phyloP scores from a whole-genome alignment of 1,140 invertebrate species.

The Vollenhovia emeryi region DNA sequence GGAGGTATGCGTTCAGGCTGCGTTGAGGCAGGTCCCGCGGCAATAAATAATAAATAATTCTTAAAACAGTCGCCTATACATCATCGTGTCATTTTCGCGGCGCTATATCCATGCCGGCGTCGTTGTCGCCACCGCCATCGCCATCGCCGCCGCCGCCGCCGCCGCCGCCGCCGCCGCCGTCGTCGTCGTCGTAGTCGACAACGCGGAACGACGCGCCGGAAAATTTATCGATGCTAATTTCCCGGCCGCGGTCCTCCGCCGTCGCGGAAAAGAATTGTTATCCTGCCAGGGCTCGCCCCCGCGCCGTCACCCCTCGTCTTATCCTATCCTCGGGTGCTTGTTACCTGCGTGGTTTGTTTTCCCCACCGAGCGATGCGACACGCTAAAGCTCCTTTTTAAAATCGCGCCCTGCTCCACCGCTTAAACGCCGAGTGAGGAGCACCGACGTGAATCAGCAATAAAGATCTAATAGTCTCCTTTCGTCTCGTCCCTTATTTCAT shows the following conservation, averaged over 20 bases:
- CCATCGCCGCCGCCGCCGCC: slow-evolving; percentile 35
- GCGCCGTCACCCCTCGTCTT: slow-evolving; percentile 54
- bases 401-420: slow-evolving; percentile 49
- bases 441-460: slow-evolving; percentile 50
- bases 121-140: slow-evolving; percentile 33
- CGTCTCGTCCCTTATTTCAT: not conserved
- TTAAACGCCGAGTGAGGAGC: slow-evolving; percentile 69
- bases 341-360: slow-evolving; percentile 61
- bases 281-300: slow-evolving; percentile 67
- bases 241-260: slow-evolving; percentile 79
- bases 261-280: slow-evolving; percentile 80
- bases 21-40: slow-evolving; percentile 40
- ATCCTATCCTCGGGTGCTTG: slow-evolving; percentile 60
- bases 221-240: slow-evolving; percentile 86
- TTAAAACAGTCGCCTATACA: slow-evolving; percentile 84
- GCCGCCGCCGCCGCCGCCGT: slow-evolving; percentile 15
- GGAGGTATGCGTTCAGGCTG: slow-evolving; percentile 39
- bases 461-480: slow-evolving; percentile 35
- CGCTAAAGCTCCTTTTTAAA: slow-evolving; percentile 71
- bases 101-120: slow-evolving; percentile 62
- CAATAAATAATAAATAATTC: slow-evolving; percentile 86
- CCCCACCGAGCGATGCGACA: slow-evolving; percentile 25
- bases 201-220: slow-evolving; percentile 78
- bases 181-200: slow-evolving; percentile 69
- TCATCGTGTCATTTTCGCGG: slow-evolving; percentile 84